Conservation (phyloP, 2,888 invertebrate species). For the Drosophila mayaguana region DNA sequence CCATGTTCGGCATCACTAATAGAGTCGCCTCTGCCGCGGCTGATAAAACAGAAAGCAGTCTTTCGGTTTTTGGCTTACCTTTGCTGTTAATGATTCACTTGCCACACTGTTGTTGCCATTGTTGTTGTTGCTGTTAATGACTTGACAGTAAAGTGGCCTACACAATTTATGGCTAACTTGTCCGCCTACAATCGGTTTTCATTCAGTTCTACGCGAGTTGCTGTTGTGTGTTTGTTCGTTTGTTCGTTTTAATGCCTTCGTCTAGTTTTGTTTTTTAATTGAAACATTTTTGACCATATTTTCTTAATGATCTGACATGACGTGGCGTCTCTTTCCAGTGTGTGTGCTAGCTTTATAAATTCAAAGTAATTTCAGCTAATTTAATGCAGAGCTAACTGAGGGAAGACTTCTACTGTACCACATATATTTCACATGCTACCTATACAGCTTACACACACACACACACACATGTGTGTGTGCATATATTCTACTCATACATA, state of each 20-base stretch:
- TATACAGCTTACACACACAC: constrained; percentile 18
- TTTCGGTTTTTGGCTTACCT: constrained; percentile 43
- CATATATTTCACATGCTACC: constrained; percentile 22
- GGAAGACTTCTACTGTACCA: neutral
- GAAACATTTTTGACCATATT: constrained; percentile 80
- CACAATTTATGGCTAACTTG: constrained; percentile 79
- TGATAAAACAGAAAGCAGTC: constrained; percentile 34
- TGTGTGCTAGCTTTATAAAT: constrained; percentile 45
- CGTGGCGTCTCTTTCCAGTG: constrained; percentile 64
- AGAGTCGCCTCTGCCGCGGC: constrained; percentile 8
- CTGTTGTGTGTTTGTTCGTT: constrained; percentile 12
- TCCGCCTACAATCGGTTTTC: constrained; percentile 77
- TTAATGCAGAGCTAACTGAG: constrained; percentile 60
- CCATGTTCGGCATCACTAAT: neutral
- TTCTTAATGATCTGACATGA: constrained; percentile 77
- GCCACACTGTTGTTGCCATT: constrained; percentile 42
- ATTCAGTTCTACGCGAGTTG: constrained; percentile 42
- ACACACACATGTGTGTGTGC: neutral
- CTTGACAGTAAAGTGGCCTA: constrained; percentile 78
- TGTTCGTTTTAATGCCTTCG: constrained; percentile 46
- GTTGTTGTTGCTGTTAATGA: constrained; percentile 67
- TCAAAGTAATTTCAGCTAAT: constrained; percentile 68
- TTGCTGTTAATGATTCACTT: constrained; percentile 73
- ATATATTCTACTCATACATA: constrained; percentile 3
- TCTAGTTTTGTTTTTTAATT: constrained; percentile 70